Evolutionary conservation across 1,140 invertebrate genomes (phyloP).

Genomic region (Arctopsyche grandis): DNA sequence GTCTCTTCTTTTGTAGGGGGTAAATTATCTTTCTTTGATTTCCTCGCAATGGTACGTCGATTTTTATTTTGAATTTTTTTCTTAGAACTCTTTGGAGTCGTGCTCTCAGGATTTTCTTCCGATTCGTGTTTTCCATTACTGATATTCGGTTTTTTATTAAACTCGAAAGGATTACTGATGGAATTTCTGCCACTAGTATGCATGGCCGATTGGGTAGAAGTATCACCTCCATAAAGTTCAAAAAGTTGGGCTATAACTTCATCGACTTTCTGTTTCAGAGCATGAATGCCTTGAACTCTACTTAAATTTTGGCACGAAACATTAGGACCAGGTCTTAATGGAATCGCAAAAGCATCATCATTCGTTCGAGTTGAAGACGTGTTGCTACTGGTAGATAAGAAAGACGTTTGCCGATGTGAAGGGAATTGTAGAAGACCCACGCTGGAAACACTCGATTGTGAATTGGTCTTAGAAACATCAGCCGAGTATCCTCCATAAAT

Average conservation of each 20-base stretch:
- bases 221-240: conserved; percentile 53
- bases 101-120: conserved; percentile 59
- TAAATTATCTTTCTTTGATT: conserved; percentile 62
- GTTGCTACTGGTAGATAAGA: conserved; percentile 61
- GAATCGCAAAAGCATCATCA: conserved; percentile 59
- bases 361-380: conserved; percentile 60
- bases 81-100: conserved; percentile 64
- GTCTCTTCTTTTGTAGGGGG: conserved; percentile 62
- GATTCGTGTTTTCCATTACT: conserved; percentile 6
- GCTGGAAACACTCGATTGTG: conserved; percentile 64
- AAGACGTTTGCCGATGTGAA: conserved; percentile 59
- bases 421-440: conserved; percentile 62
- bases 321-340: conserved; percentile 62
- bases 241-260: conserved; percentile 62
- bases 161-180: conserved; percentile 16
- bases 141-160: conserved; percentile 16
- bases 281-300: conserved; percentile 62
- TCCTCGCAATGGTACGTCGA: conserved; percentile 60
- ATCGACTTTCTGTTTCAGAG: conserved; percentile 62
- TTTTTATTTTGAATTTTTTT: conserved; percentile 62
- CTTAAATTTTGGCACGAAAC: conserved; percentile 58
- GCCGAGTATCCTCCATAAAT: conserved; percentile 63
- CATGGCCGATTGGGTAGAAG: conserved; percentile 23
- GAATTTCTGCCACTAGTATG: conserved; percentile 4
- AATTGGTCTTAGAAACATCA: conserved; percentile 61